These are phyloP conservation scores for Mesaphorura yosii DNA, from an alignment of 1,140 invertebrate species.

Conservation along the genomic window DNA sequence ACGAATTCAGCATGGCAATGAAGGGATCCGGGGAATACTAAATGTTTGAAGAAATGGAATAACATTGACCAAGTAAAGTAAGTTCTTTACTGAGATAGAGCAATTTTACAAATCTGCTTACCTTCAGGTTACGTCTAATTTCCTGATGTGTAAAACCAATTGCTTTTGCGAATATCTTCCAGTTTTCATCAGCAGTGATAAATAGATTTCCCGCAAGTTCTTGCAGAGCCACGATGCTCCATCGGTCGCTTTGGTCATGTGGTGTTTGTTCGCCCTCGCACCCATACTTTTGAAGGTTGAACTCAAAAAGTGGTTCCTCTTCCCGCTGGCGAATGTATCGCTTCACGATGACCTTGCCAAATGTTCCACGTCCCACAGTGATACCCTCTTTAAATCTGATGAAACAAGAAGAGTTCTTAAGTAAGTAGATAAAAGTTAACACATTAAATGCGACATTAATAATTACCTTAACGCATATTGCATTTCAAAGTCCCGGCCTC, in stretches of 20 bases:
- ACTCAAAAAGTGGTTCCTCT: conserved; percentile 34
- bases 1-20: conserved; percentile 31
- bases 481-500: conserved; percentile 34
- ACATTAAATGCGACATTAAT: conserved; percentile 2
- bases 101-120: conserved; percentile 6
- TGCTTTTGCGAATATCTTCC: conserved; percentile 33
- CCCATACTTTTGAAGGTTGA: conserved; percentile 34
- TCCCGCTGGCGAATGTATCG: conserved; percentile 12
- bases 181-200: conserved; percentile 33
- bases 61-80: background rate
- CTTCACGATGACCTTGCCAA: conserved; percentile 35
- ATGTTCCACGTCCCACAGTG: conserved; percentile 32
- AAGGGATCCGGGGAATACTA: conserved; percentile 33
- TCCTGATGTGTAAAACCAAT: conserved; percentile 35
- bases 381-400: conserved; percentile 31
- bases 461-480: conserved; percentile 36
- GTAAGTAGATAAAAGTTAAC: background rate
- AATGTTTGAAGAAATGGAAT: background rate
- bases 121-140: conserved; percentile 29
- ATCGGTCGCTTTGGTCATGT: conserved; percentile 26
- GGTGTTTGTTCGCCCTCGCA: conserved; percentile 29
- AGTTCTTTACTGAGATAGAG: too few species aligned
- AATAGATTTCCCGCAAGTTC: conserved; percentile 33
- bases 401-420: conserved; percentile 4
- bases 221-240: conserved; percentile 32